Evolutionary conservation across 23 tunicate genomes (phyloP).

Genomic region (Ciona savignyi): DNA sequence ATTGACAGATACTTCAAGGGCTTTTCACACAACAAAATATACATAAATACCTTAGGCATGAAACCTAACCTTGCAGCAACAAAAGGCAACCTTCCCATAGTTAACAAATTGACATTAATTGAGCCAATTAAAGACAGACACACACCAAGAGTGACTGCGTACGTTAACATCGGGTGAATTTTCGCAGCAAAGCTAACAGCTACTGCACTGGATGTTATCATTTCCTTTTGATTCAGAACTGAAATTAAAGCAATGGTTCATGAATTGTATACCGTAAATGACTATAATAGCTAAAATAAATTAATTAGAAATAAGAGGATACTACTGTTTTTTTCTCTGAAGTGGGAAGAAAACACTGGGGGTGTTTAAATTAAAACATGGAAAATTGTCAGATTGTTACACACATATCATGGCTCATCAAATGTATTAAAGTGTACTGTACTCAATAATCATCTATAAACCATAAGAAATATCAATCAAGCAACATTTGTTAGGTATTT

Average conservation of each 20-base stretch:
- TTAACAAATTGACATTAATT: slow-evolving; percentile 49
- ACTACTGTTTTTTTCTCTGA: too few species aligned
- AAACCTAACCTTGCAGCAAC: slow-evolving; percentile 82
- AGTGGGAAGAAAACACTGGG: too few species aligned
- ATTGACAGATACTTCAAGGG: too few species aligned
- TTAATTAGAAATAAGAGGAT: too few species aligned
- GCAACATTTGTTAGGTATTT: too few species aligned
- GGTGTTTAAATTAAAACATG: too few species aligned
- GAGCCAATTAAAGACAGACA: slow-evolving; percentile 91
- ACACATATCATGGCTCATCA: too few species aligned
- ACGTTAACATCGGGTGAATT: slow-evolving; percentile 59
- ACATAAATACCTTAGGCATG: slow-evolving; percentile 89
- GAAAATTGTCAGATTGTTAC: too few species aligned
- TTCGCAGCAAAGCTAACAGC: slow-evolving; percentile 72
- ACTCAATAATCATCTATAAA: too few species aligned
- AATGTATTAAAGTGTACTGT: too few species aligned
- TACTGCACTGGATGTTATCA: slow-evolving; percentile 70
- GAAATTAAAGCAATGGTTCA: slow-evolving; percentile 3
- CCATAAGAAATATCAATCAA: too few species aligned
- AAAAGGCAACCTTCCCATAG: slow-evolving; percentile 76
- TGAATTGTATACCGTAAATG: background rate
- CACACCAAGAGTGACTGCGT: slow-evolving; percentile 72
- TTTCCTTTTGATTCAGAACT: slow-evolving; percentile 75
- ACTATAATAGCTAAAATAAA: background rate
- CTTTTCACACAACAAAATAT: too few species aligned